Evolutionary conservation across 2,888 invertebrate species (phyloP).

Genomic region (Agrotis segetum): DNA sequence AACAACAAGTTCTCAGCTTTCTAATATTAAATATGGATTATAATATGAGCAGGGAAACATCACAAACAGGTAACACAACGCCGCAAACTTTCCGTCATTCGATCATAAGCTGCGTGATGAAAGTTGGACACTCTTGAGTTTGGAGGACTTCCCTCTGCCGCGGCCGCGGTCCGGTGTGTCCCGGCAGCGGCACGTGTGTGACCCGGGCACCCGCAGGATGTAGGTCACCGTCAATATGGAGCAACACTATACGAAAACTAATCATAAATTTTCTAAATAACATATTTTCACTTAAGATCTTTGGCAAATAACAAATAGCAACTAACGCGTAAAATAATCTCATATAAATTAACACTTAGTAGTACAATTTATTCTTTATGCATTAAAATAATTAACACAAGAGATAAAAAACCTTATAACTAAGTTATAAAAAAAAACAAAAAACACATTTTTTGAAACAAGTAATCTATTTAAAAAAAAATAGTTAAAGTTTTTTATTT

Average conservation of each 20-base stretch:
- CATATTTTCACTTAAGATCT: too few species aligned
- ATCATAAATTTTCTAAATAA: too few species aligned
- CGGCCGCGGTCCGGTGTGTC: neutral
- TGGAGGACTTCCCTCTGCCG: slow-evolving; percentile 10
- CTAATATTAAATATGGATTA: neutral
- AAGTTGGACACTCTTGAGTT: slow-evolving; percentile 12
- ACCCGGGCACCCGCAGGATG: slow-evolving; percentile 2
- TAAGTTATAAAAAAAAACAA: too few species aligned
- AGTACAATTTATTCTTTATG: too few species aligned
- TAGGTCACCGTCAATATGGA: slow-evolving; percentile 30
- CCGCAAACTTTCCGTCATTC: slow-evolving; percentile 20
- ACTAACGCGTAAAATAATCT: too few species aligned
- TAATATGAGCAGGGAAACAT: neutral
- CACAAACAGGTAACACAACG: slow-evolving; percentile 14
- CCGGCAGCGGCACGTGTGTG: slow-evolving; percentile 32
- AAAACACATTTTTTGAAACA: too few species aligned
- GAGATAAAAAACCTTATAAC: too few species aligned
- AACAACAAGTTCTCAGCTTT: neutral
- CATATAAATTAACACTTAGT: too few species aligned
- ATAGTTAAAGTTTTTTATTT: too few species aligned
- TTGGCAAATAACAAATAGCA: too few species aligned
- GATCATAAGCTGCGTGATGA: slow-evolving; percentile 21
- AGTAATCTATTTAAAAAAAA: too few species aligned
- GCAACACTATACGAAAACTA: slow-evolving; percentile 1
- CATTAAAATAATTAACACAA: too few species aligned